phyloP scores from a whole-genome alignment of 2,797 vertebrate species.

The Sebastes trivittatus region DNA sequence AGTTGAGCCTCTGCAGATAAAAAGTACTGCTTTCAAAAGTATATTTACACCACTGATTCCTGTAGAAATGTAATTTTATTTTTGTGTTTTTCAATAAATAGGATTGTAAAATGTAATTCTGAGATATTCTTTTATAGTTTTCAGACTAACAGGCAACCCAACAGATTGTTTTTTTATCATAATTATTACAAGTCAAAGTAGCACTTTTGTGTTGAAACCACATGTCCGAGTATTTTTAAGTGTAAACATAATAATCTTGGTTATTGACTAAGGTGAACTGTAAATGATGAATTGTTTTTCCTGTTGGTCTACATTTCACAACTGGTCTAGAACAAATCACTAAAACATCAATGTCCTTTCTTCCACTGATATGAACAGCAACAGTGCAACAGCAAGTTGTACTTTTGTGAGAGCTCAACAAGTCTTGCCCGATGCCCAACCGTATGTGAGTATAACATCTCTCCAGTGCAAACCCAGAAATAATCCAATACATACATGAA shows the following conservation, averaged over 20 bases:
- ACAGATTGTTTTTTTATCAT: background rate
- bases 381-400: background rate
- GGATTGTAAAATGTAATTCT: background rate
- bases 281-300: background rate
- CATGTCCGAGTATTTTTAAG: background rate
- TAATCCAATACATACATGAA: background rate
- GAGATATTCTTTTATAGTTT: background rate
- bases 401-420: accelerated
- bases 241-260: background rate
- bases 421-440: accelerated
- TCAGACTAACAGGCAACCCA: background rate
- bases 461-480: background rate
- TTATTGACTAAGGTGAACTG: background rate
- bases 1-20: background rate
- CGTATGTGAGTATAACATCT: conserved; percentile 18
- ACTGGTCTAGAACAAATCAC: background rate
- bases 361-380: conserved; percentile 53
- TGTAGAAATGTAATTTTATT: background rate
- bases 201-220: background rate
- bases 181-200: background rate
- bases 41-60: background rate
- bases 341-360: background rate
- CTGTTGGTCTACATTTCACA: background rate
- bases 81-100: background rate
- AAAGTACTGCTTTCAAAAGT: background rate